Conservation (phyloP, 2,113 vertebrate species). For the Hylia prasina region DNA sequence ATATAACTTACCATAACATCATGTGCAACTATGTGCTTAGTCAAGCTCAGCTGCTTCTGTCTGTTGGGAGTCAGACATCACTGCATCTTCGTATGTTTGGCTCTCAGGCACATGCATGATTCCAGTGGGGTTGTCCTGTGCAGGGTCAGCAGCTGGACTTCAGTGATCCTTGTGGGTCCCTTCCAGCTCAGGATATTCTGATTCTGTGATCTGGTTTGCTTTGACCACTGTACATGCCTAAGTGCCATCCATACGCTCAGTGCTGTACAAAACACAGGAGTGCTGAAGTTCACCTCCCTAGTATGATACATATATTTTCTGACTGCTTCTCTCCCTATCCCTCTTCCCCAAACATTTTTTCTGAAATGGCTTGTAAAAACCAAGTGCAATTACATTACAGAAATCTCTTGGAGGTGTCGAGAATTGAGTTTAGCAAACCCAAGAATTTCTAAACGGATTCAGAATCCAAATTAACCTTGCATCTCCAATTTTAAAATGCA, state of each 20-base stretch:
- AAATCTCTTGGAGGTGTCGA: background rate
- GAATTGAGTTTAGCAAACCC: background rate
- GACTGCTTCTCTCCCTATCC: background rate
- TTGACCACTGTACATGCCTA: background rate
- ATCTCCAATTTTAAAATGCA: background rate
- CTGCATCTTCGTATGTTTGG: background rate
- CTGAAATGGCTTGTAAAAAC: background rate
- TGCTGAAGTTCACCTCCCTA: background rate
- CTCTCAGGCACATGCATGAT: background rate
- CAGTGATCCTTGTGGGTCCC: background rate
- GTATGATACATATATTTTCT: background rate
- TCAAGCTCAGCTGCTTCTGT: background rate
- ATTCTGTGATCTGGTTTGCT: background rate
- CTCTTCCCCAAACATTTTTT: background rate
- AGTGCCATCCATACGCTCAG: fast-evolving
- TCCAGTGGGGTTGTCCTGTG: background rate
- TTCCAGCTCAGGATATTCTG: background rate
- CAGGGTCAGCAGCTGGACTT: background rate
- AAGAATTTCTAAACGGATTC: background rate
- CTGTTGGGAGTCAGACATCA: background rate
- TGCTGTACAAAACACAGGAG: background rate
- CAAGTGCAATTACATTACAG: background rate
- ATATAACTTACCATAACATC: fast-evolving
- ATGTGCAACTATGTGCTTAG: background rate
- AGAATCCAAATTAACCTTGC: background rate